Conservation (phyloP, 1,140 invertebrate species). For the Bombus huntii region DNA sequence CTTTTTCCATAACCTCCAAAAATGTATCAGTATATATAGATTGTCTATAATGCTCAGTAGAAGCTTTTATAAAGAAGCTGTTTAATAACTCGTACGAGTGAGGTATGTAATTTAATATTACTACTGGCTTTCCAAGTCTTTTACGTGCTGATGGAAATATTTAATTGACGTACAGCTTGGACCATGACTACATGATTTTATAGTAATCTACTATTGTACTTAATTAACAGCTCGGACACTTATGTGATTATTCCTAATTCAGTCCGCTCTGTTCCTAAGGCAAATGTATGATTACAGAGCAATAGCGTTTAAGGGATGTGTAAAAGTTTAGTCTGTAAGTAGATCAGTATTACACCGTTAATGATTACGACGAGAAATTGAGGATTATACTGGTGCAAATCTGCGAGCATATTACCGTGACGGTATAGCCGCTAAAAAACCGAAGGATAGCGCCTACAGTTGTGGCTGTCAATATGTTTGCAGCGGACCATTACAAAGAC, state of each 20-base stretch:
- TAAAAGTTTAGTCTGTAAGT: slow-evolving; percentile 66
- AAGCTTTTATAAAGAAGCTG: slow-evolving; percentile 5
- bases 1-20: neutral
- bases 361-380: slow-evolving; percentile 41
- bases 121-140: slow-evolving; percentile 20
- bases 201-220: slow-evolving; percentile 37
- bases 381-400: slow-evolving; percentile 61
- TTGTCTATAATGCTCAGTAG: neutral
- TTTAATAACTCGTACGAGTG: slow-evolving; percentile 36
- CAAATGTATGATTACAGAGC: slow-evolving; percentile 56
- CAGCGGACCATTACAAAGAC: slow-evolving; percentile 82
- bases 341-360: slow-evolving; percentile 52
- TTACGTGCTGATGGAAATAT: slow-evolving; percentile 34
- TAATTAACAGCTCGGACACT: slow-evolving; percentile 47
- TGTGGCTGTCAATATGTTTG: slow-evolving; percentile 83
- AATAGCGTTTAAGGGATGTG: slow-evolving; percentile 68
- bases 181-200: slow-evolving; percentile 26
- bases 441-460: slow-evolving; percentile 80
- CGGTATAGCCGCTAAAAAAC: slow-evolving; percentile 71
- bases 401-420: slow-evolving; percentile 70
- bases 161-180: slow-evolving; percentile 39
- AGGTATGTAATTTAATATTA: slow-evolving; percentile 41
- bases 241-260: slow-evolving; percentile 57
- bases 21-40: neutral
- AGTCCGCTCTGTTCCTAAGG: slow-evolving; percentile 53